Conservation (phyloP, 2,113 vertebrate species). For the Sialia sialis region DNA sequence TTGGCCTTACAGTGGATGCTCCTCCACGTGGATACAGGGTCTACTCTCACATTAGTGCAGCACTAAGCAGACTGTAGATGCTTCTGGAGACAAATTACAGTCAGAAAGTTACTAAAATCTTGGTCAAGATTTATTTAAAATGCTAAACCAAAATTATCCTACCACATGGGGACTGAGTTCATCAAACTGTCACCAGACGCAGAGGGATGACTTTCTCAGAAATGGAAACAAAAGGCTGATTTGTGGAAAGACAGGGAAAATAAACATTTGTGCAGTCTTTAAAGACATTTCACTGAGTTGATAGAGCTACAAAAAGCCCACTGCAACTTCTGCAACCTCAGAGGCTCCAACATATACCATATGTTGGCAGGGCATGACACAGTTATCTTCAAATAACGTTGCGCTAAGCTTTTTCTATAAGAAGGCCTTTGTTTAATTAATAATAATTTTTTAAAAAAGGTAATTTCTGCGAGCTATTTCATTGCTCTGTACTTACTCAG, state of each 20-base stretch:
- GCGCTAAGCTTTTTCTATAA: not conserved
- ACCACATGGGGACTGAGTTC: fast-evolving
- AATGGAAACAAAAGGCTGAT: slow-evolving; percentile 9
- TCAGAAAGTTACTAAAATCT: not conserved
- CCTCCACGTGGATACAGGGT: fast-evolving
- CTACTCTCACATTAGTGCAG: not conserved
- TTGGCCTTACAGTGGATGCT: not conserved
- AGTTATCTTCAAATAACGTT: not conserved
- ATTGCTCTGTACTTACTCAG: not conserved
- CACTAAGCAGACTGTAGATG: not conserved
- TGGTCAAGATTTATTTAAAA: not conserved
- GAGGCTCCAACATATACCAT: not conserved
- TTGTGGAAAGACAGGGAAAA: slow-evolving; percentile 1
- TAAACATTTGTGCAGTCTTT: not conserved
- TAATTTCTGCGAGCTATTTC: not conserved
- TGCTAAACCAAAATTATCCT: not conserved
- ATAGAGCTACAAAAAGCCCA: not conserved
- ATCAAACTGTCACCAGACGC: not conserved
- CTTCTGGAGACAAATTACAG: not conserved
- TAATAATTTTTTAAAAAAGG: not conserved
- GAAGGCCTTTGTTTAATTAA: not conserved
- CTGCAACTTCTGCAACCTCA: not conserved
- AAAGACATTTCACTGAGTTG: not conserved
- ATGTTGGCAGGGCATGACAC: not conserved
- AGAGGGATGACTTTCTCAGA: not conserved